A percentile compares a stretch with the other conserved stretches of the same genome.
Conservation (phyloP, 23 tunicate genomes). For the Trididemnum nubilum region DNA sequence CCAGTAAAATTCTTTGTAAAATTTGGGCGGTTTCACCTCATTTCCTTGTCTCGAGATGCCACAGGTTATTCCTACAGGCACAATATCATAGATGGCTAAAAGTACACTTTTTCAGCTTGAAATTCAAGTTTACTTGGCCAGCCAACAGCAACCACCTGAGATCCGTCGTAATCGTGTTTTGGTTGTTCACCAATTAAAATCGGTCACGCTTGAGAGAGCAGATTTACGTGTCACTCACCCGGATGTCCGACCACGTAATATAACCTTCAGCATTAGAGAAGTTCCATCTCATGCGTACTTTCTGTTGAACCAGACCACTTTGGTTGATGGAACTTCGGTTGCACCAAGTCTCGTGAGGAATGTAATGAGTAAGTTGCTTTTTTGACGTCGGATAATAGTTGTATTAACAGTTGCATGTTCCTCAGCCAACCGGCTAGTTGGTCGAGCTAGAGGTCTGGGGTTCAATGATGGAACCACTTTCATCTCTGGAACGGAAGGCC, state of each 20-base stretch:
- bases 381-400: neutral
- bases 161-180: constrained; percentile 54
- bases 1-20: no score
- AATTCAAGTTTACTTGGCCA: constrained; percentile 45
- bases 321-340: neutral
- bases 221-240: constrained; percentile 64
- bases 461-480: no score
- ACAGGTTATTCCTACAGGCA: no score
- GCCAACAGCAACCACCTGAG: constrained; percentile 72
- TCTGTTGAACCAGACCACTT: constrained; percentile 20
- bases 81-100: no score
- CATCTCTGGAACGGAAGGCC: no score
- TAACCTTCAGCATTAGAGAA: constrained; percentile 34
- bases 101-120: constrained; percentile 30
- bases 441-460: no score
- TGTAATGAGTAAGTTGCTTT: neutral
- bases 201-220: constrained; percentile 36
- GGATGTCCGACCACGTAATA: constrained; percentile 57
- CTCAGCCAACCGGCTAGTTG: neutral
- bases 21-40: no score
- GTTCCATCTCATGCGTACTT: constrained; percentile 49
- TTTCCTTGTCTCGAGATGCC: no score
- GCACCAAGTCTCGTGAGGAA: constrained; percentile 10
- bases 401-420: neutral
- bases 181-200: constrained; percentile 44